Percentiles rank a stretch among this genome's conserved stretches.
phyloP scores from a whole-genome alignment of 2,113 vertebrate species.

The Orthonyx spaldingii region DNA sequence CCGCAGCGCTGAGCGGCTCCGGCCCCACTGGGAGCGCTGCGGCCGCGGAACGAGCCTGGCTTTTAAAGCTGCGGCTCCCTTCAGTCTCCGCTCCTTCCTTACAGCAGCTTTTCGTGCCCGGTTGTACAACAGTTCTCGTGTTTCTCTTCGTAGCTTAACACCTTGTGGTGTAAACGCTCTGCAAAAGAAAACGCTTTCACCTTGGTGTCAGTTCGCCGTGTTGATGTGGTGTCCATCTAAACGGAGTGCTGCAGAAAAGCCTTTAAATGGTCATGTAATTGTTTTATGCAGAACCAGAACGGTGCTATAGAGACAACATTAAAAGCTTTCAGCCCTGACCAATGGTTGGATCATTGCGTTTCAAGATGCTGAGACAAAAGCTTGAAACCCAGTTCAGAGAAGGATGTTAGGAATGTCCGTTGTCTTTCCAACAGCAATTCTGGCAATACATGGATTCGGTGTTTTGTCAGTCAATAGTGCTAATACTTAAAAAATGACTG shows the following conservation, averaged over 20 bases:
- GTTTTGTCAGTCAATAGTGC: not conserved
- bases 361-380: not conserved
- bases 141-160: not conserved
- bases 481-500: not conserved
- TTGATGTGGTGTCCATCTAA: not conserved
- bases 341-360: not conserved
- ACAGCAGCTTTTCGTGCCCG: not conserved
- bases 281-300: not conserved
- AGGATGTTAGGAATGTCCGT: not conserved
- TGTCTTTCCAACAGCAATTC: not conserved
- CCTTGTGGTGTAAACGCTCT: not conserved
- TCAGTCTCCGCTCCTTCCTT: not conserved
- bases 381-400: not conserved
- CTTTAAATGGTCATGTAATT: not conserved
- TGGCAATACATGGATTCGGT: not conserved
- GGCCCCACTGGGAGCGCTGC: not conserved
- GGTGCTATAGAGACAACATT: not conserved
- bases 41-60: not conserved
- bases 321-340: not conserved
- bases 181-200: not conserved
- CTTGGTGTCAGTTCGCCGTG: rapidly evolving
- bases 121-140: not conserved
- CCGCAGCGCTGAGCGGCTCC: no score
- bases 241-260: not conserved
- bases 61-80: not conserved